Evolutionary conservation across 2,888 invertebrate genomes (phyloP).

Genomic region (Chydorus sphaericus): DNA sequence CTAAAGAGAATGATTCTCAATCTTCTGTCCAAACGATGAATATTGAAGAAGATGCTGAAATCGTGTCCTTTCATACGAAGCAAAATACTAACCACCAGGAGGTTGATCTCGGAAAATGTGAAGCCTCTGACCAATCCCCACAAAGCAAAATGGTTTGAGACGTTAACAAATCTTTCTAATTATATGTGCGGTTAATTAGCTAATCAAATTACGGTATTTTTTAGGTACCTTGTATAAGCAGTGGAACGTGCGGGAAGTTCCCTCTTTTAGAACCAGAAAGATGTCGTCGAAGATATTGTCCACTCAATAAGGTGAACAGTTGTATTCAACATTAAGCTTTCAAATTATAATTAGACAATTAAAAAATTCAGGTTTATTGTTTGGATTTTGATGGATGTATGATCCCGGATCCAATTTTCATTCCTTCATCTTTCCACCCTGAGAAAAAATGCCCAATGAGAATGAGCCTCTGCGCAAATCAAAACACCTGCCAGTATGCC

Average conservation of each 20-base stretch:
- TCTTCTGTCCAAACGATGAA: too few species aligned
- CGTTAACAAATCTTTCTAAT: too few species aligned
- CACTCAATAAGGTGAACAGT: not conserved
- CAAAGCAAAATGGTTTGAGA: too few species aligned
- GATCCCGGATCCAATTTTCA: not conserved
- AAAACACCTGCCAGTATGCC: not conserved
- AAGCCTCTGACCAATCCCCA: too few species aligned
- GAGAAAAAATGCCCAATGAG: not conserved
- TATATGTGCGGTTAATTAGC: too few species aligned
- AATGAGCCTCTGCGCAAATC: not conserved
- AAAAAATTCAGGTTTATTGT: not conserved
- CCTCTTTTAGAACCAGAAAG: not conserved
- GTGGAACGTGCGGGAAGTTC: not conserved
- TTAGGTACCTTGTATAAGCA: not conserved
- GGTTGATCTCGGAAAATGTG: too few species aligned
- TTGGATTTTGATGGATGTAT: not conserved
- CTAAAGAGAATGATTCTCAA: too few species aligned
- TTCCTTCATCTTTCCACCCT: not conserved
- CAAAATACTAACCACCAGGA: too few species aligned
- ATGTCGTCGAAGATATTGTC: not conserved
- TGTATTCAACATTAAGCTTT: too few species aligned
- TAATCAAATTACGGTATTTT: too few species aligned
- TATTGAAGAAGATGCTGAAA: too few species aligned
- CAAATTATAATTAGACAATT: not conserved
- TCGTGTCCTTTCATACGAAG: too few species aligned